Conservation (phyloP, 2,797 vertebrate species). For the Tympanoctomys barrerae region DNA sequence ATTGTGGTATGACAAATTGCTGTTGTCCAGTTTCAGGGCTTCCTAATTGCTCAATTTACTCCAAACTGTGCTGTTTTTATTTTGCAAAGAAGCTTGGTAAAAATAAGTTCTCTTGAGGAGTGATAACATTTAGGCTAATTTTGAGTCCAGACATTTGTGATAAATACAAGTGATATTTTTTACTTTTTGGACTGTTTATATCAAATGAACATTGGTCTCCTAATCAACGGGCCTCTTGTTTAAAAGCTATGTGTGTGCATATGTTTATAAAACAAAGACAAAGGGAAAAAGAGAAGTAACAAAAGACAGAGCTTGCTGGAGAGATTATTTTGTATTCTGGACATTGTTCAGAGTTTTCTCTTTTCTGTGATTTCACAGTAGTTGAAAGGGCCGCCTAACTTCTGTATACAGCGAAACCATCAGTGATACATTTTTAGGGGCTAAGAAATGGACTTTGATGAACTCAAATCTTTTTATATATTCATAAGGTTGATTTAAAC, state of each 20-base stretch:
- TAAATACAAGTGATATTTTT: constrained; percentile 44
- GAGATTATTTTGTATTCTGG: constrained; percentile 36
- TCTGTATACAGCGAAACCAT: background rate
- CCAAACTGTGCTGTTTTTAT: background rate
- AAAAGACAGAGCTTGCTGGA: constrained; percentile 28
- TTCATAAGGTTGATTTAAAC: background rate
- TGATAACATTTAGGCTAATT: background rate
- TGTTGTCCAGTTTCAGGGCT: background rate
- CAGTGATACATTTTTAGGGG: background rate
- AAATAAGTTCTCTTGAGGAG: constrained; percentile 30
- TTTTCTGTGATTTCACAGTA: constrained; percentile 46
- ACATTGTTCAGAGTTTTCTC: constrained; percentile 24
- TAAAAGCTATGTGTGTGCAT: constrained; percentile 28
- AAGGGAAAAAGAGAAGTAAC: constrained; percentile 10
- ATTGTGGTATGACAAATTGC: background rate
- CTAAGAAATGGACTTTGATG: constrained; percentile 21
- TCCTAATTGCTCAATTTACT: constrained; percentile 29
- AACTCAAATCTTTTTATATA: constrained; percentile 20
- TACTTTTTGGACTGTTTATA: constrained; percentile 10
- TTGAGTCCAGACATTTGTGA: constrained; percentile 33
- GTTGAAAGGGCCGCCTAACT: background rate
- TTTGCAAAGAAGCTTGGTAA: constrained; percentile 14
- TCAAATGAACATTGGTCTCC: background rate
- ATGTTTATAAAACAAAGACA: constrained; percentile 38
- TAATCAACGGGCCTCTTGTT: constrained; percentile 55